A percentile compares a stretch with the other conserved stretches of the same genome.
phyloP scores from a whole-genome alignment of 1,140 invertebrate genomes.

The Diabrotica virgifera region DNA sequence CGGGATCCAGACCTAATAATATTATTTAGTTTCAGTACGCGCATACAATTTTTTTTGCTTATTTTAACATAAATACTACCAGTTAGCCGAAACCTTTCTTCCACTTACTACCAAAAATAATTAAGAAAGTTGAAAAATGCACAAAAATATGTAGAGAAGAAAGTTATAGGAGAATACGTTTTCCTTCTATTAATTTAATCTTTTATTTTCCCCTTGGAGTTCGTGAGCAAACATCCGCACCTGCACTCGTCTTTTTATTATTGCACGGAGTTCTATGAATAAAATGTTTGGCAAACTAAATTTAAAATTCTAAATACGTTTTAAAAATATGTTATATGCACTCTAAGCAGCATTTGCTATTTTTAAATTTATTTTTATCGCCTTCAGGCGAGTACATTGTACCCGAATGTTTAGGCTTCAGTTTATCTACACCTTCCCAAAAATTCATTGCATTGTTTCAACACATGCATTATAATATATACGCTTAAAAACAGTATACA shows the following conservation, averaged over 20 bases:
- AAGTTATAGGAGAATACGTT: neutral
- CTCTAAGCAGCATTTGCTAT: slow-evolving; percentile 24
- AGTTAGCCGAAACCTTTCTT: no score
- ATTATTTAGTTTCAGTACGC: no score
- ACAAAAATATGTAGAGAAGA: no score
- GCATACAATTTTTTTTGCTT: no score
- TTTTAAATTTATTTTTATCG: slow-evolving; percentile 27
- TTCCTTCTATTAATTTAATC: neutral
- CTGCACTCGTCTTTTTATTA: slow-evolving; percentile 16
- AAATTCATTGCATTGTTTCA: neutral
- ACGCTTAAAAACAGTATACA: neutral
- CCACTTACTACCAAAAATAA: no score
- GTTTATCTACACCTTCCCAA: slow-evolving; percentile 4
- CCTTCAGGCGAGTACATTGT: slow-evolving; percentile 21
- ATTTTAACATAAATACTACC: no score
- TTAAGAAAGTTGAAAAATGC: no score
- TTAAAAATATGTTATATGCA: slow-evolving; percentile 28
- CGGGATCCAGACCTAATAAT: no score
- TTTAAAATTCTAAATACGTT: slow-evolving; percentile 32
- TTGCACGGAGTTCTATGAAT: slow-evolving; percentile 21
- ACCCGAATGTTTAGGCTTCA: slow-evolving; percentile 18
- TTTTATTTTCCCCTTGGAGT: neutral
- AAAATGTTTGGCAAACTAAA: slow-evolving; percentile 31
- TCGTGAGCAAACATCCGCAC: neutral
- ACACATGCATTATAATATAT: neutral